These are phyloP conservation scores for Lycaon pictus DNA, from an alignment of 2,113 vertebrate genomes.

Conservation along the genomic window DNA sequence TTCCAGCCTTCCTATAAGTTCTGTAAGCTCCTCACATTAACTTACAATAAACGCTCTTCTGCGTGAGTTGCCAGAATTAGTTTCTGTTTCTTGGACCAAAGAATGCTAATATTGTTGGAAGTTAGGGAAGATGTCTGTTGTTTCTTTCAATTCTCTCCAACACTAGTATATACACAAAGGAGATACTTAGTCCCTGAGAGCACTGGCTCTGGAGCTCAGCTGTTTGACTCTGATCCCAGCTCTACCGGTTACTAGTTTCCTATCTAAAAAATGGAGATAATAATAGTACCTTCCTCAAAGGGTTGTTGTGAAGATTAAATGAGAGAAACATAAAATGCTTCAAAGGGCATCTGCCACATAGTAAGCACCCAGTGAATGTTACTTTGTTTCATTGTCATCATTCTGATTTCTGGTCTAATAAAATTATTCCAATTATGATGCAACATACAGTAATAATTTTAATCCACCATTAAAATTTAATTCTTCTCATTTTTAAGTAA, in stretches of 20 bases:
- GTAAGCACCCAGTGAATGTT: neutral
- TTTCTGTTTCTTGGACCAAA: slow-evolving; percentile 24
- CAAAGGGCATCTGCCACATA: neutral
- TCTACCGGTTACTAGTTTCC: neutral
- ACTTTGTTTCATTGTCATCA: neutral
- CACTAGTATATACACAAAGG: neutral
- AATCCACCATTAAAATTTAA: neutral
- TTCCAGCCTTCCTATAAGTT: neutral
- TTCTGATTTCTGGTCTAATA: neutral
- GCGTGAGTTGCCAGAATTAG: neutral
- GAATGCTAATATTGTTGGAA: neutral
- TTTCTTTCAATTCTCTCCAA: neutral
- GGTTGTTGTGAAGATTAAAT: neutral
- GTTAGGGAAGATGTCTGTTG: neutral
- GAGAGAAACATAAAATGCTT: neutral
- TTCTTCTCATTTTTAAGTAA: slow-evolving; percentile 30
- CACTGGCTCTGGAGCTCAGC: neutral
- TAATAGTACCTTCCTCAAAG: neutral
- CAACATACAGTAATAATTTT: neutral
- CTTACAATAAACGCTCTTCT: neutral
- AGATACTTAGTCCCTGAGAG: neutral
- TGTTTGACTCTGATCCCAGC: neutral
- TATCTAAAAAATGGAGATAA: neutral
- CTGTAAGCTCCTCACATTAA: neutral
- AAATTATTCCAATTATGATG: slow-evolving; percentile 14